Evolutionary conservation across 2,888 invertebrate genomes (phyloP), one percentile per base, ranked within the genome.

Genomic region (Elmis aenea): DNA sequence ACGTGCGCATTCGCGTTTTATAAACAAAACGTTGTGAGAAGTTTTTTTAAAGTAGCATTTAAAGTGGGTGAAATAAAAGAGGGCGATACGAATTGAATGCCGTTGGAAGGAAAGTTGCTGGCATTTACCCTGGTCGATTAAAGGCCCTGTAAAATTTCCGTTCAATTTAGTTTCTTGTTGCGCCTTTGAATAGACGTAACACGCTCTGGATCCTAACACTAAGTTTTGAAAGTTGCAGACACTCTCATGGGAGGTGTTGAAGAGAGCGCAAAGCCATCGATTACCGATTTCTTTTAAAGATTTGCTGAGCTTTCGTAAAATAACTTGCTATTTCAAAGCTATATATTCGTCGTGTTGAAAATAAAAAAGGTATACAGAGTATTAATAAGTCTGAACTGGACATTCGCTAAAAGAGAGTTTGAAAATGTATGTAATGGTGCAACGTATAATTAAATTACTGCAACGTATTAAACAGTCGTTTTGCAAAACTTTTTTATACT

Each of bases 91-190:
- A 8, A 18, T 6, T 8, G 5, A 8, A 18, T 18, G 18, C 5
- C 18, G 18, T 18, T 18, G 5, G 8, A 6, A 18, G 18, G 8
- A 5, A 5, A 18, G 18, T 18, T 51, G 53, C 57, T 57, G 59
- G 59, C 57, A 58, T 60, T 59, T 58, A 54, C 50, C 52, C 51
- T 51, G 57, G 51, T 56, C 59, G 59, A 60, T 61, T 59, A 59
- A 55, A 57, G 57, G 51, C 56, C 52, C 45, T 51, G 55, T 51
- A 53, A 56, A 59, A 59, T 62, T 61, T 62, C 61, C 62, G 60
- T 61, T 61, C 62, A 59, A 61, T 62, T 62, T 61, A 57, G 57
- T 59, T 59, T 54, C 60, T 61, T 60, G 61, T 61, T 61, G 60
- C 59, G 57, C 57, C 50, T 46, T 43, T 51, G 55, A 57, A 55